Base-by-base conservation (phyloP, 2,888 invertebrate genomes). In the Tenthredo scrophulariae region DNA sequence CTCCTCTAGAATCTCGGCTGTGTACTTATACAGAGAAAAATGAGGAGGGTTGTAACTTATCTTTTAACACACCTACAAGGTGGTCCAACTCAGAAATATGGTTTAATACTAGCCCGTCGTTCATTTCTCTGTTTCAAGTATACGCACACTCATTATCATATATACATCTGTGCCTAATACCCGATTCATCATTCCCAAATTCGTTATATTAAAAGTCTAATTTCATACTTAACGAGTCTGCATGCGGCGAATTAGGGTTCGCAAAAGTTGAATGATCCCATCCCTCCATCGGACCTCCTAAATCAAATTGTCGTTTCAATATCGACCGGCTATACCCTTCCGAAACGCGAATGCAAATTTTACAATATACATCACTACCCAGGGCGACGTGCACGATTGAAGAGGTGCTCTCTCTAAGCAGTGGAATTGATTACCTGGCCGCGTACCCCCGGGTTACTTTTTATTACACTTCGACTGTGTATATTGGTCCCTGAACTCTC, bases 361-460 rank as follows among this genome's bases (percentile, higher is more conserved):
- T 62, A 43, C 7, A 75, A 79, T 84, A 84, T 70, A 79, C 40
- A 84, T 84, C 77, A 79, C 50, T 54, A 84, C 84, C 84, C 79
- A 62, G 40, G 84, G 84, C 58, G 84, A 75, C 37, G 54, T 40
- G 54, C 7, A 22, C 43, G 43, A 74, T 43, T 22, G 70, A 37
- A 29, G 37, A 29, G 26, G 62, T 4, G 67, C 7, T 15, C 18
- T 9, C 77, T 26, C 77, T 77, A 54, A 77, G 54, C 77, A 54
- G 18, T 13, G 54, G 54, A 77, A 77, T 77, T 77, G 77, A 77
- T 77, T 77, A 77, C 54, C 50, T 54, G 77, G 7, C 29, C 43
- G 3, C 50, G 33, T 54, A 37, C 77, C 50, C 26, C 50, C 54
- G 18, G 33, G 67, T 33, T 67, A 33, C 67, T 67, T 67, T 29